Evolutionary conservation across 2,113 vertebrate species (phyloP).

Genomic region (Aythya baeri): DNA sequence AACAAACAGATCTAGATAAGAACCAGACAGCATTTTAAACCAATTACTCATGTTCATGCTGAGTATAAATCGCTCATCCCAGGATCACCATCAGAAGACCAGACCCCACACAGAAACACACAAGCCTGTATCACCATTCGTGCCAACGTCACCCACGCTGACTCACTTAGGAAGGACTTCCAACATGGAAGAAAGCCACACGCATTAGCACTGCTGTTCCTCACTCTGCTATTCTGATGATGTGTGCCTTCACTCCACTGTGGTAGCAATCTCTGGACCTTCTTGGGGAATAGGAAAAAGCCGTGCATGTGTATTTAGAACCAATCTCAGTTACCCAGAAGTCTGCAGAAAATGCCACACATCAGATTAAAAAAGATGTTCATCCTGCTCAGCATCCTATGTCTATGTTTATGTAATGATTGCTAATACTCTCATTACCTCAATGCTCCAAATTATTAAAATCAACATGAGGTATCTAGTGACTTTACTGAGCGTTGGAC

Average conservation of each 20-base stretch:
- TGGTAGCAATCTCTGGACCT: not conserved
- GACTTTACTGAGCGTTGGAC: not conserved
- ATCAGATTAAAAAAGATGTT: not conserved
- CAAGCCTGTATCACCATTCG: not conserved
- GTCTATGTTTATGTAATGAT: not conserved
- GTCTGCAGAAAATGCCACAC: not conserved
- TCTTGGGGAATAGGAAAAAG: not conserved
- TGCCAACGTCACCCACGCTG: not conserved
- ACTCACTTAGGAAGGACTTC: not conserved
- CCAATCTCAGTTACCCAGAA: not conserved
- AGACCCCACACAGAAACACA: not conserved
- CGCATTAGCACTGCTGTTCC: not conserved
- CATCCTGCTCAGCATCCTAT: not conserved
- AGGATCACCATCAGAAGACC: not conserved
- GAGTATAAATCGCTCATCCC: conserved; percentile 1
- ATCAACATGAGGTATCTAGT: not conserved
- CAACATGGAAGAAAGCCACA: not conserved
- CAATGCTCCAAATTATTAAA: not conserved
- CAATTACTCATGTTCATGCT: conserved; percentile 8
- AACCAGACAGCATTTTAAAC: conserved; percentile 53
- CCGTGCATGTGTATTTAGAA: not conserved
- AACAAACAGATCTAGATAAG: conserved; percentile 34
- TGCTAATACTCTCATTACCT: not conserved
- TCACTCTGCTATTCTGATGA: not conserved
- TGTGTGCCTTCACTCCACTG: not conserved